A percentile compares a stretch with the other conserved stretches of the same genome.
Evolutionary conservation across 2,888 invertebrate species (phyloP).

Genomic region (Pseudococcus longispinus): DNA sequence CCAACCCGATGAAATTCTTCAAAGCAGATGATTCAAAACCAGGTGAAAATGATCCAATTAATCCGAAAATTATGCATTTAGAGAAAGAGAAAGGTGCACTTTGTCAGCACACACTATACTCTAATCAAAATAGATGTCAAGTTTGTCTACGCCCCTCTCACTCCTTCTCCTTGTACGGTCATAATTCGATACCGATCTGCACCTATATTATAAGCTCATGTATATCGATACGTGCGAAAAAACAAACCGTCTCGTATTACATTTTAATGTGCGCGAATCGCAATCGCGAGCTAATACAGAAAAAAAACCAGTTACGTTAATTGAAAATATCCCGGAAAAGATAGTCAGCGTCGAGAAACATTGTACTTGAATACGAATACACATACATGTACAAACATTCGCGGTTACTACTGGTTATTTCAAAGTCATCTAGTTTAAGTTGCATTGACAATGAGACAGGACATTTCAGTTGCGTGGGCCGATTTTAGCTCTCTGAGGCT

Average conservation of each 20-base stretch:
- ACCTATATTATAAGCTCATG: background rate
- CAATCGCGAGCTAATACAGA: background rate
- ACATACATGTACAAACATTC: background rate
- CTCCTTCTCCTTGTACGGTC: background rate
- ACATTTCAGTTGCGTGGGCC: conserved; percentile 56
- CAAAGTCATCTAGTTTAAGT: conserved; percentile 56
- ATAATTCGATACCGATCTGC: background rate
- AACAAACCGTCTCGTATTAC: background rate
- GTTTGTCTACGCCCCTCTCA: background rate
- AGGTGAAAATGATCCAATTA: no score
- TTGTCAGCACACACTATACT: no score
- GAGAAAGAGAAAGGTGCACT: no score
- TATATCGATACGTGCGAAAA: background rate
- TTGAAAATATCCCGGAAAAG: conserved; percentile 43
- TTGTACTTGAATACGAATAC: conserved; percentile 45
- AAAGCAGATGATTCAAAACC: no score
- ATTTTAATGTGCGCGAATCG: background rate
- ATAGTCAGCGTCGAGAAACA: conserved; percentile 13
- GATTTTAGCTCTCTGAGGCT: conserved; percentile 49
- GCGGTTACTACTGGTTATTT: conserved; percentile 53
- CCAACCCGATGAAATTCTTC: no score
- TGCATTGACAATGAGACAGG: conserved; percentile 56
- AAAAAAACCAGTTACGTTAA: conserved; percentile 37
- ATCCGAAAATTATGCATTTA: no score
- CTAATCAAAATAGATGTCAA: background rate